These are phyloP conservation scores for Pitta sordida DNA, from an alignment of 2,113 vertebrate genomes.

Conservation along the genomic window DNA sequence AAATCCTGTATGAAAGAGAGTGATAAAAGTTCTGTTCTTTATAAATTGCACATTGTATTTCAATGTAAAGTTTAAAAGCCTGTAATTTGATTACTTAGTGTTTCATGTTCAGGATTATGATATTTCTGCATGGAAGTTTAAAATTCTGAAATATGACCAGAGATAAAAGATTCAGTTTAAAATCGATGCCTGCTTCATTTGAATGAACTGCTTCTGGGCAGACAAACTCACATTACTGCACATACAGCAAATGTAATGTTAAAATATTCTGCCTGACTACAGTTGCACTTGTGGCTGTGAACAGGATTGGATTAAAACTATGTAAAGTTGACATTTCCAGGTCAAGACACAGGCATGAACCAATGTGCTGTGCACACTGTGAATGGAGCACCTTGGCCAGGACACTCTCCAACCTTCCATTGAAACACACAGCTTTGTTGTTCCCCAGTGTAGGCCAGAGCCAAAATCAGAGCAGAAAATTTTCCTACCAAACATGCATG, in stretches of 20 bases:
- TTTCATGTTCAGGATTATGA: neutral
- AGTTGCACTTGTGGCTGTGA: neutral
- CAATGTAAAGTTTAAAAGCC: neutral
- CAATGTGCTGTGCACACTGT: neutral
- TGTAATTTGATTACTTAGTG: neutral
- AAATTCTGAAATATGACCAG: neutral
- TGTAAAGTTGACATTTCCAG: neutral
- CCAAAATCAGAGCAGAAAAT: neutral
- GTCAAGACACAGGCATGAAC: neutral
- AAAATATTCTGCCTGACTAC: neutral
- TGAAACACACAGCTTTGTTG: neutral
- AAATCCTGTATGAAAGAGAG: neutral
- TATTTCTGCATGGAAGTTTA: neutral
- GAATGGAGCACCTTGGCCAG: neutral
- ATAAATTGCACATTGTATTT: neutral
- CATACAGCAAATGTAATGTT: neutral
- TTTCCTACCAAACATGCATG: rapidly evolving
- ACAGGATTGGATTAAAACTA: neutral
- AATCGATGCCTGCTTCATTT: neutral
- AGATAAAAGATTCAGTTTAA: neutral
- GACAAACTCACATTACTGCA: neutral
- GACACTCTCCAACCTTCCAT: neutral
- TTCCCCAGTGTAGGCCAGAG: neutral
- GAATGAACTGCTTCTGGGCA: neutral
- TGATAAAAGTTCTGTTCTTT: neutral